A percentile compares a stretch with the other conserved stretches of the same genome.
These are phyloP conservation scores for Palaemon carinicauda DNA, from an alignment of 1,140 invertebrate species.

Conservation along the genomic window DNA sequence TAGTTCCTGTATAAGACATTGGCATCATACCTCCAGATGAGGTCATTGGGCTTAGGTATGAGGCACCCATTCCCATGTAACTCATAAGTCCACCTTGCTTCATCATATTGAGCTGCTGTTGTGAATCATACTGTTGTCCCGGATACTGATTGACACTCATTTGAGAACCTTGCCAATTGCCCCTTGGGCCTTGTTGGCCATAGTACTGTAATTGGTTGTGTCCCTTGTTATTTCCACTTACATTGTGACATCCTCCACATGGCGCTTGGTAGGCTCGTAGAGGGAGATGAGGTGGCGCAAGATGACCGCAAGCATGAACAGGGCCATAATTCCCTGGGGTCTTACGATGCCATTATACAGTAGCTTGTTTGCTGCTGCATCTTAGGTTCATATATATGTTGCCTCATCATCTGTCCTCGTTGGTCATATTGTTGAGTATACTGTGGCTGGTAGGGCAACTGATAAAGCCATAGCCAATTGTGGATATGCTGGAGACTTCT, in stretches of 20 bases:
- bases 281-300: slow-evolving; percentile 50
- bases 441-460: slow-evolving; percentile 62
- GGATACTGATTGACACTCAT: slow-evolving; percentile 41
- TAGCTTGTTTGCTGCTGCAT: slow-evolving; percentile 53
- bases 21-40: slow-evolving; percentile 22
- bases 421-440: slow-evolving; percentile 60
- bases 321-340: slow-evolving; percentile 39
- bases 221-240: slow-evolving; percentile 53
- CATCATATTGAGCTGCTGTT: slow-evolving; percentile 37
- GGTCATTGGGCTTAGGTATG: slow-evolving; percentile 24
- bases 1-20: slow-evolving; percentile 27
- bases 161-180: slow-evolving; percentile 51
- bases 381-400: slow-evolving; percentile 54
- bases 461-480: slow-evolving; percentile 62
- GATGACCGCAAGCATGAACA: slow-evolving; percentile 58
- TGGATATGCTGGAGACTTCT: slow-evolving; percentile 58
- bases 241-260: slow-evolving; percentile 51
- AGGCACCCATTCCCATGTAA: slow-evolving; percentile 28
- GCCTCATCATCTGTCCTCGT: slow-evolving; percentile 27
- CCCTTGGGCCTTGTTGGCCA: slow-evolving; percentile 54
- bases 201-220: slow-evolving; percentile 57
- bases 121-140: slow-evolving; percentile 10
- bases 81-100: slow-evolving; percentile 9
- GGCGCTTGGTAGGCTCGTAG: slow-evolving; percentile 52
- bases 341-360: slow-evolving; percentile 12